Evolutionary conservation across 2,888 invertebrate genomes (phyloP), one percentile per base, ranked within the genome.

Genomic region (Pseudolycoriella hygida): DNA sequence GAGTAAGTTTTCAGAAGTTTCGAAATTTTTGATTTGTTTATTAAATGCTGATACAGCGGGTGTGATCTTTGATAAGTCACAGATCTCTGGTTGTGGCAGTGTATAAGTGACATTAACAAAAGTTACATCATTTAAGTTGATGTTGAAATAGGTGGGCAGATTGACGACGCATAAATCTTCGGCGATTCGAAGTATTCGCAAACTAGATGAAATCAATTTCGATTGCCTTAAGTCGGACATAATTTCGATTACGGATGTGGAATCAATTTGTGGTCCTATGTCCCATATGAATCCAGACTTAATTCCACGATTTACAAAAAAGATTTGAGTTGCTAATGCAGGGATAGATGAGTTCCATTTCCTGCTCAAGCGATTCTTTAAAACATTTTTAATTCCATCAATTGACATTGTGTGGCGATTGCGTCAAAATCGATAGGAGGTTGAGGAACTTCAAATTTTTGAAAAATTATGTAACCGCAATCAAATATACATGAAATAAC

Each of bases 281-380:
- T 58, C 58, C 58, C 58, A 58, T 14, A 58, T 48, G 48, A 54
- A 58, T 18, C 53, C 53, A 14, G 55, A 49, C 51, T 58, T 59
- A 11, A 56, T 15, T 11, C 54, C 55, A 40, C 42, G 38, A 47
- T 52, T 50, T 11, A 59, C 54, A 17, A 48, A 47, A 11, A 30
- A n/a, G 17, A 51, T 31, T 40, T 47, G 44, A 12, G 34, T 47
- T 10, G 49, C 45, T 12, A 49, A 46, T 17, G 12, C 12, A 3
- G 14, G 19, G 6, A 20, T n/a, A 11, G n/a, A 37, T 10, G 6
- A 12, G 12, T 40, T 17, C 40, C 40, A 40, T 10, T 19, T 17
- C 18, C n/a, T 40, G 6, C 18, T 17, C 18, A 40, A 40, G n/a
- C n/a, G 18, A 6, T 19, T 40, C 18, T 4, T 40, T 12, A 40